Evolutionary conservation across 2,797 vertebrate genomes (phyloP).

Genomic region (Pteropus rufus): DNA sequence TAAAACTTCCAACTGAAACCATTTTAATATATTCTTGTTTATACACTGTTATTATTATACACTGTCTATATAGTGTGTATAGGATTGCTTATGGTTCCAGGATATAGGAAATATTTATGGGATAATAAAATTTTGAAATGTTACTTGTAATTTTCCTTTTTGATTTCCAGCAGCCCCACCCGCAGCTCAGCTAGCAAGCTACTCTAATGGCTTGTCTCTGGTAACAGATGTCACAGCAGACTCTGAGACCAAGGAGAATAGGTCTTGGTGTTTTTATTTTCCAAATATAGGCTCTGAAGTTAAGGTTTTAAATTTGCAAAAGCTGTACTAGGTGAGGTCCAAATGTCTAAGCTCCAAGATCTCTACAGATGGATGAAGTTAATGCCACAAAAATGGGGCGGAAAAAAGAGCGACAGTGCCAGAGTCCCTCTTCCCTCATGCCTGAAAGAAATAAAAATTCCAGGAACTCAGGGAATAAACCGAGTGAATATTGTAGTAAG

Average conservation of each 20-base stretch:
- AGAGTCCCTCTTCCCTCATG: background rate
- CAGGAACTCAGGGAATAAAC: background rate
- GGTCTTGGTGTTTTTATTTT: background rate
- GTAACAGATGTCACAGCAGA: background rate
- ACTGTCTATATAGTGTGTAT: background rate
- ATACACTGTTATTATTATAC: background rate
- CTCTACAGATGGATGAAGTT: background rate
- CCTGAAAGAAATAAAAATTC: background rate
- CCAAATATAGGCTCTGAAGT: background rate
- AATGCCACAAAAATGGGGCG: background rate
- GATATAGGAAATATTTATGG: background rate
- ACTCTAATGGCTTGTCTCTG: background rate
- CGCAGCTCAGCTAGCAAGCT: background rate
- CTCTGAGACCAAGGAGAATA: background rate
- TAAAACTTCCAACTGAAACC: background rate
- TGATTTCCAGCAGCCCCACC: background rate
- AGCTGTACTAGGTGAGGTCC: background rate
- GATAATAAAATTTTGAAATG: background rate
- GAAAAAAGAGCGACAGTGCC: background rate
- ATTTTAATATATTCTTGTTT: background rate
- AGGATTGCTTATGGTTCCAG: background rate
- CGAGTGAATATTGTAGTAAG: rapidly evolving
- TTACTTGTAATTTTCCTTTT: background rate
- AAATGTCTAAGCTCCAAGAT: background rate
- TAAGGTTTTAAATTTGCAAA: background rate